Base-by-base conservation (phyloP, 92 coral and sea anemone species). In the Epizoanthus rinbou region DNA sequence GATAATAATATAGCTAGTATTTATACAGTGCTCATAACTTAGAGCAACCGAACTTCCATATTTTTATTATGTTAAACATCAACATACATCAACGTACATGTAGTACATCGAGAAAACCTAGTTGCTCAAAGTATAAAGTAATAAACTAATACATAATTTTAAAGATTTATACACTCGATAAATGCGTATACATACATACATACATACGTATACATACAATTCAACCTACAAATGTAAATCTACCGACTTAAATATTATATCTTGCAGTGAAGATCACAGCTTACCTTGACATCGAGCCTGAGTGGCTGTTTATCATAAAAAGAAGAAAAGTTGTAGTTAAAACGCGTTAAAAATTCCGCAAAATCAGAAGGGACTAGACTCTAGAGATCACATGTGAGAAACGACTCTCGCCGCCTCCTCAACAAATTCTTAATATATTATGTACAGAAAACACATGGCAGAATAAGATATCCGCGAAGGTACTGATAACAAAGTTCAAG, bases 241-340 rank as follows among this genome's bases (percentile, higher is more conserved):
- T 64, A 13, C 19, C 45, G 18, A 14, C n/a, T 41, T 11, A 31
- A 7, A 14, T n/a, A 66, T 11, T 15, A 31, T 8, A 64, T 24
- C 37, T 9, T 24, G 25, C 69, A 64, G 5, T 37, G n/a, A 65
- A 54, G 24, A 17, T 17, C 45, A 75, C 22, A 41, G 59, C 91
- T 17, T 85, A 93, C 97, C 94, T 93, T 93, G 9, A 93, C 94
- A 72, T 93, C 97, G 74, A 93, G 70, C 79, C 97, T 85, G 75
- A 93, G 86, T 59, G 97, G 97, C 97, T 93, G 47, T 73, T 82
- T 22, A 74, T 41, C 18, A 81, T 74, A 85, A 2, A 22, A 80
- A 79, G 58, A 75, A 57, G 68, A 37, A 71, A 74, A 76, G 16
- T 43, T 37, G 66, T 70, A 64, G 47, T 39, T 71, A 67, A 25